These are phyloP conservation scores for Fulmarus glacialis DNA, from an alignment of 2,113 vertebrate species.

Conservation along the genomic window DNA sequence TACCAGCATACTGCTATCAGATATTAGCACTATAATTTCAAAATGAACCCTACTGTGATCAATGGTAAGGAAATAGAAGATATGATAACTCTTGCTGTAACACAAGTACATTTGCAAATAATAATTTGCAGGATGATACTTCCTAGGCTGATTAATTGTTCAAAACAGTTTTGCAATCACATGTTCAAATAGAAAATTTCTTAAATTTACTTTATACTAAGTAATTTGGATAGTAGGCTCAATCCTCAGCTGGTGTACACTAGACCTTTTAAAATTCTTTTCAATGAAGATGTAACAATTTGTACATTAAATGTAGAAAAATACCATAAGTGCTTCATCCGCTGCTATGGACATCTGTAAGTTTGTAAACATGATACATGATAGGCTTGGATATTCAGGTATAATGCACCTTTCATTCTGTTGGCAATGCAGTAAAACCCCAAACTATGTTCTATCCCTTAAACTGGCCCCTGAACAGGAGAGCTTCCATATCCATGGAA, in stretches of 20 bases:
- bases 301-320: background rate
- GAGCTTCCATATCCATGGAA: background rate
- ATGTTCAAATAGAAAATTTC: background rate
- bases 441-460: background rate
- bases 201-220: background rate
- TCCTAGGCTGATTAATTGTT: background rate
- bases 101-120: background rate
- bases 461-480: background rate
- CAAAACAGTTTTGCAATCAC: background rate
- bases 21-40: background rate
- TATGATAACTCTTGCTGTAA: background rate
- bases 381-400: background rate
- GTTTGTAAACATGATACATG: background rate
- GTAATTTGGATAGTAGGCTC: background rate
- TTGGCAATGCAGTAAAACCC: background rate
- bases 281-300: background rate
- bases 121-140: background rate
- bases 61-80: background rate
- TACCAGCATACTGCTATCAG: background rate
- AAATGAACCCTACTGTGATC: background rate
- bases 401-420: background rate
- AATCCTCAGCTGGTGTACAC: background rate
- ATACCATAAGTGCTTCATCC: accelerated
- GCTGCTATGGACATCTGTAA: background rate
- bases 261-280: background rate